Base-by-base conservation (phyloP, 2,797 vertebrate species). In the Oreochromis mossambicus region DNA sequence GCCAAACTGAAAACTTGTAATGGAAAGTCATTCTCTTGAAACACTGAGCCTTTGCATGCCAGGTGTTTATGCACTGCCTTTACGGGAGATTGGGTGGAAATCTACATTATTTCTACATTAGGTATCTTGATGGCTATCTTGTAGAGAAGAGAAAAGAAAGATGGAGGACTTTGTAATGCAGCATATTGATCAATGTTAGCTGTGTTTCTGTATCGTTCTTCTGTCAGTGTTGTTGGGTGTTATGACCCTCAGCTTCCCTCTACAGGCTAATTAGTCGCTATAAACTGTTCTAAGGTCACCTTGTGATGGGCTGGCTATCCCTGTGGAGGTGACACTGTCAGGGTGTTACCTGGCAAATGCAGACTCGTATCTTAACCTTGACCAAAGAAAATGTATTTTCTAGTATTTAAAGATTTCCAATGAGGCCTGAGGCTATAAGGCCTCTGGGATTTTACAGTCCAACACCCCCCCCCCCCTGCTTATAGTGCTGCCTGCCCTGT, bases 11-110 rank as follows among this genome's bases (percentile, higher is more conserved):
- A 87, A 93, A 92, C 86, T 91, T 95, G 94, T 96, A 95, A 96
- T 96, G 92, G 94, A 96, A 96, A 96, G 90, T 91, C 91, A 89
- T 94, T 96, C 95, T 96, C 91, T 92, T 95, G 95, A 96, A 94
- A 95, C 95, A 92, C 81, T 82, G 88, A 92, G 88, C 89, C 96
- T 95, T 96, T 95, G 93, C 93, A 94, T 94, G 93, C 83, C 90
- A 88, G 88, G 90, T 94, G 91, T 95, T 93, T 94, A 88, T 90
- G 89, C 92, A 86, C 77, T 79, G 77, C 79, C 87, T 93, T 89
- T 85, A 54, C 58, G 3, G 78, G 55, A 91, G 90, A 93, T 84
- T 86, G 90, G 83, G 90, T 90, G 68, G 86, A 94, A 95, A 90
- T 94, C 86, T 90, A 88, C 90, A 94, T 94, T 92, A 95, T 95